Base-by-base conservation (phyloP, 2,113 vertebrate species). In the Glaucidium brasilianum region DNA sequence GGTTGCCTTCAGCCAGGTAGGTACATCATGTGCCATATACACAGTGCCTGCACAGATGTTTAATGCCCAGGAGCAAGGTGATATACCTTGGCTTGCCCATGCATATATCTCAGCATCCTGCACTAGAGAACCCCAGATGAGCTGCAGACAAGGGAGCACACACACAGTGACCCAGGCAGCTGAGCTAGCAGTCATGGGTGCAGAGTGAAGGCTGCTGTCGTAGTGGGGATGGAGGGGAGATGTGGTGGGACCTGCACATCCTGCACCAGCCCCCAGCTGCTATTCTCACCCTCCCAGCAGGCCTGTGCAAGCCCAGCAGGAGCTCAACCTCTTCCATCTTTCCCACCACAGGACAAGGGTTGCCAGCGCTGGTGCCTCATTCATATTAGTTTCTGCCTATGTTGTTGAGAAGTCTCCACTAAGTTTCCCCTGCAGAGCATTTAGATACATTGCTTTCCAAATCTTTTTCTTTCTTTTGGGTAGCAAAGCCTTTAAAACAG, bases 1-100 rank as follows among this genome's bases (percentile, higher is more conserved):
- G 98, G 98, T 95, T 98, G 50, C 96, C 97, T 74, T 96, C 98
- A 25, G 95, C 97, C 97, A 98, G 98, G 98, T 98, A 91, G 0
- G 95, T 96, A 64, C 30, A 32, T 14, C 0, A 0, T 49, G 35
- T 58, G n/a, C 43, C 11, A 2, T 22, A 52, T 26, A 52, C 18
- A 26, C 16, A 50, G 45, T 47, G 63, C 8, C 25, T 67, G 60
- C 47, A 74, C 37, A 59, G 45, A 20, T 47, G 19, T 73, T 68
- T 66, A 39, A 27, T 22, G 56, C 18, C 35, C 35, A 39, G 75
- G 25, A 79, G 16, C 32, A 53, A 50, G 67, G 47, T 0, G 5
- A 22, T 13, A 11, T 15, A 32, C 67, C 32, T 86, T 67, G 43
- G 15, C 68, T 86, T 52, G 26, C 16, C 9, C 1, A 0, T 26